phyloP scores from a whole-genome alignment of 2,113 vertebrate species.

The Xyliphius kryptos region DNA sequence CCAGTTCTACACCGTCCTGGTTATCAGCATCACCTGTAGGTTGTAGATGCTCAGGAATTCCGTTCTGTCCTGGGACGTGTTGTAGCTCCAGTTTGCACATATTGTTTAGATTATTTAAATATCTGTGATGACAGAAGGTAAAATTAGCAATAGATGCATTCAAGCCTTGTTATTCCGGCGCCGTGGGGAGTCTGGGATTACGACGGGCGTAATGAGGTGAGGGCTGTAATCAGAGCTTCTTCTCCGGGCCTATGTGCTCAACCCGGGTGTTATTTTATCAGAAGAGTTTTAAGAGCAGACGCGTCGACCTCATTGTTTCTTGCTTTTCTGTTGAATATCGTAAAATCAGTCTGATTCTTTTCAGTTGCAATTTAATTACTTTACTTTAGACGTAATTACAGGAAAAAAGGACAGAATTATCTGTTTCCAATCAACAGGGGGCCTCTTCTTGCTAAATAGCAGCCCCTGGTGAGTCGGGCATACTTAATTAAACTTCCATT shows the following conservation, averaged over 20 bases:
- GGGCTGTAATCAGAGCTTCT: constrained; percentile 70
- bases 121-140: constrained; percentile 53
- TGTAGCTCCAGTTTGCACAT: constrained; percentile 29
- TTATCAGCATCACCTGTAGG: no score
- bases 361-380: constrained; percentile 74
- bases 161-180: constrained; percentile 61
- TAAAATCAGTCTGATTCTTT: constrained; percentile 71
- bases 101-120: constrained; percentile 55
- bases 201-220: constrained; percentile 71
- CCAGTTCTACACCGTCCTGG: no score
- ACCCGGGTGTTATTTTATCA: constrained; percentile 55
- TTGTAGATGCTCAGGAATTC: no score
- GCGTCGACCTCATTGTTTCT: constrained; percentile 30
- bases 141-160: constrained; percentile 64
- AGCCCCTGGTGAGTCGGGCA: constrained; percentile 59
- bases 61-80: no score
- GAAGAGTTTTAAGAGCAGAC: constrained; percentile 55
- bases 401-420: constrained; percentile 65
- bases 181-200: constrained; percentile 66
- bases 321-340: constrained; percentile 49
- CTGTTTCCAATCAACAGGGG: constrained; percentile 62
- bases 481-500: constrained; percentile 68
- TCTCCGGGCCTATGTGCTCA: constrained; percentile 53
- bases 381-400: constrained; percentile 75
- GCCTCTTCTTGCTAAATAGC: constrained; percentile 62